phyloP scores from a whole-genome alignment of 37 sponge, comb jelly and placozoan genomes.

The Mnemiopsis leidyi region DNA sequence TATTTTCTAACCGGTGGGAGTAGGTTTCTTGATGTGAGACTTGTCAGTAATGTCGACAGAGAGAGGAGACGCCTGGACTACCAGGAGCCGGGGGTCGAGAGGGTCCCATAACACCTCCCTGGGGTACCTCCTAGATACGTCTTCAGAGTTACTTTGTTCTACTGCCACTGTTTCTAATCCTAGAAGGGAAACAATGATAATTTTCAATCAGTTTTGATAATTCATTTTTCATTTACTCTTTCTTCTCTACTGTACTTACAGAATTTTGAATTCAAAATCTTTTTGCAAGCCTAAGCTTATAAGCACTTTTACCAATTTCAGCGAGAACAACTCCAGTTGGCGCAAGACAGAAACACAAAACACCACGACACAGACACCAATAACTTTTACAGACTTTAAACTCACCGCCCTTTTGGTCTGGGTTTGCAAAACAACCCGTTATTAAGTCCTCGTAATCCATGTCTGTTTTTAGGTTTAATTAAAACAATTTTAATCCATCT shows the following conservation, averaged over 20 bases:
- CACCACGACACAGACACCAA: no score
- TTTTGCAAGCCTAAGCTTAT: no score
- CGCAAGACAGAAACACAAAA: no score
- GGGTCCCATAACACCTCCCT: constrained; percentile 52
- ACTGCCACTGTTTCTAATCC: background rate
- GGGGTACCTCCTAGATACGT: constrained; percentile 37
- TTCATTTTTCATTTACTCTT: no score
- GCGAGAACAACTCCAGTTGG: no score
- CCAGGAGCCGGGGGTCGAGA: constrained; percentile 43
- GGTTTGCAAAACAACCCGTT: constrained; percentile 7
- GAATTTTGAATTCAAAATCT: no score
- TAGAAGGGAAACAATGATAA: no score
- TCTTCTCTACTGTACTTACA: no score
- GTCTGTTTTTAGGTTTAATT: constrained; percentile 18
- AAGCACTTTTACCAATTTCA: no score
- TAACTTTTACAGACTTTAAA: no score
- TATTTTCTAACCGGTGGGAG: background rate
- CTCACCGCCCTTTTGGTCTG: background rate
- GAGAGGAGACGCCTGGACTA: constrained; percentile 27
- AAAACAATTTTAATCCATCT: no score
- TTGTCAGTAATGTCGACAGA: background rate
- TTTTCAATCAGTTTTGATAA: no score
- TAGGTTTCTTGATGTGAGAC: background rate
- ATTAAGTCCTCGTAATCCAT: constrained; percentile 55
- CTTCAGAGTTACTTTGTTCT: background rate